Evolutionary conservation across 2,888 invertebrate genomes (phyloP).

Genomic region (Noctua fimbriata): DNA sequence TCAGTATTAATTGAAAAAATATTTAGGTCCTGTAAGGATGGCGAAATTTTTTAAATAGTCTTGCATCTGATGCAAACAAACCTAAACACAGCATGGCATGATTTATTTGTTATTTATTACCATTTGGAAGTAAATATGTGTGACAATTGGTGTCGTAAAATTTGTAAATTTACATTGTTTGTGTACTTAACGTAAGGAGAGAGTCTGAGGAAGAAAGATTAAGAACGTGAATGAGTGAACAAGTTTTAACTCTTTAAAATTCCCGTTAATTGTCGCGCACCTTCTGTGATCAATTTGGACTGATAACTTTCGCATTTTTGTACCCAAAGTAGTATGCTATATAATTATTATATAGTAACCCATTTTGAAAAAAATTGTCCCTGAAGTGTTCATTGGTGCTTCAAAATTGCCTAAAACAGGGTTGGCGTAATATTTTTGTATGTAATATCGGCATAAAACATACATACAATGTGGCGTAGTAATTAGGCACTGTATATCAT

Average conservation of each 20-base stretch:
- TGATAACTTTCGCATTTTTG: conserved; percentile 60
- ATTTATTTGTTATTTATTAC: conserved; percentile 65
- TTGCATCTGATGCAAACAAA: conserved; percentile 62
- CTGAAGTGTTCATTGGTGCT: conserved; percentile 86
- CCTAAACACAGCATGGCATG: conserved; percentile 52
- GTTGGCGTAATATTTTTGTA: conserved; percentile 82
- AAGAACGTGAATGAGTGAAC: conserved; percentile 35
- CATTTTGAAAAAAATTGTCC: conserved; percentile 74
- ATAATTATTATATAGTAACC: conserved; percentile 27
- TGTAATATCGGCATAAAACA: conserved; percentile 73
- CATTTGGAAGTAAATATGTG: conserved; percentile 49
- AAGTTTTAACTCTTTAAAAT: conserved; percentile 51
- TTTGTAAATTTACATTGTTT: conserved; percentile 73
- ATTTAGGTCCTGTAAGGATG: conserved; percentile 59
- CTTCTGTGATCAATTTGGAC: conserved; percentile 66
- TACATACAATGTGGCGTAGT: conserved; percentile 71
- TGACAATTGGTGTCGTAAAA: conserved; percentile 69
- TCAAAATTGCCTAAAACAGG: conserved; percentile 83
- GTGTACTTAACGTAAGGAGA: conserved; percentile 73
- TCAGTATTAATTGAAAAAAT: conserved; percentile 31
- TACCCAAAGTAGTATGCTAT: conserved; percentile 46
- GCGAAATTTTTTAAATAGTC: conserved; percentile 21
- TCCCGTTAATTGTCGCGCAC: conserved; percentile 44
- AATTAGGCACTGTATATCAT: conserved; percentile 78
- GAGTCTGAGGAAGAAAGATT: conserved; percentile 48